A percentile compares a stretch with the other conserved stretches of the same genome.
These are phyloP conservation scores for Fukomys damarensis DNA, from an alignment of 2,113 vertebrate species.

Conservation along the genomic window DNA sequence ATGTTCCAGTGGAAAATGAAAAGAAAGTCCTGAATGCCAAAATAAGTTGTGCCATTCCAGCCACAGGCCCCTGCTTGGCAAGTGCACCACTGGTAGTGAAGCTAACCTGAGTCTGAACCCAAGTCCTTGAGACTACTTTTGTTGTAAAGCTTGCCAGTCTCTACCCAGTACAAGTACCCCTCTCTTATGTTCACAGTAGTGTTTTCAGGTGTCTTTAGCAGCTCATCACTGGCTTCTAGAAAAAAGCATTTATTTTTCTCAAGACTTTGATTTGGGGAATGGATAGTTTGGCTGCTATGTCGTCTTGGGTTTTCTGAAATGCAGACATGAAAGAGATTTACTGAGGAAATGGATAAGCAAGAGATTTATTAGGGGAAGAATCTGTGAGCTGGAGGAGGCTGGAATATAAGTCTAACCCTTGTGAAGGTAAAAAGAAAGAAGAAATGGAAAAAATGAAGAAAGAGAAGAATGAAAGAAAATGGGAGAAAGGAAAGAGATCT, in stretches of 20 bases:
- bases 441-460: not conserved
- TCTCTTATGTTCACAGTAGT: not conserved
- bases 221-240: not conserved
- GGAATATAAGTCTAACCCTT: not conserved
- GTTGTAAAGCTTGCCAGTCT: not conserved
- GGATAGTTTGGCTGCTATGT: not conserved
- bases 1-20: not conserved
- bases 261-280: not conserved
- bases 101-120: not conserved
- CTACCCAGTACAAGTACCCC: not conserved
- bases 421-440: not conserved
- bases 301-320: slow-evolving; percentile 8
- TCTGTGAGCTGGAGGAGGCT: not conserved
- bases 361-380: not conserved
- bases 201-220: not conserved
- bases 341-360: not conserved
- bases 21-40: not conserved
- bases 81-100: not conserved
- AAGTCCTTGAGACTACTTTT: not conserved
- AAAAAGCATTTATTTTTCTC: not conserved
- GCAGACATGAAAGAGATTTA: not conserved
- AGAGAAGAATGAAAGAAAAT: not conserved
- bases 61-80: not conserved
- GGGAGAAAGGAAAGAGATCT: not conserved
- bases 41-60: not conserved